Base-by-base conservation (phyloP, 1,140 invertebrate species). In the Diachasma alloeum region DNA sequence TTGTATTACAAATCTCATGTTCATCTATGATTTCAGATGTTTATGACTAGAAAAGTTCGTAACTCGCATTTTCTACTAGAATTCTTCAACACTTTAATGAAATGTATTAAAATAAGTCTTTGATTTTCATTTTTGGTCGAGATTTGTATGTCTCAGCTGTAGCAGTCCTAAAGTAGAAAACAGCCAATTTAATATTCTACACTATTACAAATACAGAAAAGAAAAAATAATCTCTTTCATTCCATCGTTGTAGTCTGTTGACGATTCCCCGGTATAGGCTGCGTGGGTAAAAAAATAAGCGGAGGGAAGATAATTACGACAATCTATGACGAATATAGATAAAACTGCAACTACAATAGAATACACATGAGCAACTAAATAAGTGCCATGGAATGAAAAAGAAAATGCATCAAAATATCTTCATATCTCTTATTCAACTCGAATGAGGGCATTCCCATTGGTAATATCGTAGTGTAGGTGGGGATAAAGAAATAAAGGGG, bases 61-160 rank as follows among this genome's bases (percentile, higher is more conserved):
- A 71, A 26, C 24, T 69, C 67, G n/a, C 39, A 71, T 48, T 48
- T 71, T 59, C 24, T 66, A 31, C 31, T 66, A 53, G 15, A 53
- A 31, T 66, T 66, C 24, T 36, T 31, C 24, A 31, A 31, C 4
- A 31, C 31, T 31, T 66, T n/a, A 31, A 31, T 66, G 1, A 26
- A 66, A 26, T n/a, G 31, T 72, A 72, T 31, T 53, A 56, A 72
- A 72, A 72, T 72, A 72, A 72, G 44, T 72, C 70, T 72, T 59
- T 72, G 48, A 36, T 72, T 31, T 36, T 56, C 26, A 19, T 31
- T 31, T 37, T 72, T 72, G 19, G 48, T 72, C 46, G 46, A 66
- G 13, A 66, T 66, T 66, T 66, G 10, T 22, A 31, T 31, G 24
- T 66, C 22, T n/a, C 31, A 31, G 22, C 3, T 31, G 15, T 53